Evolutionary conservation across 2,113 vertebrate genomes (phyloP), one percentile per base, ranked within the genome.

Genomic region (Nematolebias whitei): DNA sequence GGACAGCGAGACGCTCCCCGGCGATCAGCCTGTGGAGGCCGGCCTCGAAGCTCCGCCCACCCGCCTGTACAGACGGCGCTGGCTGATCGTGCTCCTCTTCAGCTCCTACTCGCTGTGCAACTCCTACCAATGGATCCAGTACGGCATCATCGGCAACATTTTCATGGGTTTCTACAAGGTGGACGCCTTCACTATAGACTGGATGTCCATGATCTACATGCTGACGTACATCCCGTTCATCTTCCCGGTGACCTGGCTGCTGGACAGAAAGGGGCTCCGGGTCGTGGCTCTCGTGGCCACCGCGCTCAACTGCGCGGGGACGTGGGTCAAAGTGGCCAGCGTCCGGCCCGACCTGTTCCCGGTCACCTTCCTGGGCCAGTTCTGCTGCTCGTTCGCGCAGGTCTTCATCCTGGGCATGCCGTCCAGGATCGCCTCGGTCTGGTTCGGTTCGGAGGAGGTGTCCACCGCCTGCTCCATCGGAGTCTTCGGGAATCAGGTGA

Each of bases 321-420:
- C 96, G 22, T 99, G 96, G 97, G 90, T 98, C 81, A 99, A 99
- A 79, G 89, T 96, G 67, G 93, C 90, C 78, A 99, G 98, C 82
- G 90, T 92, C 54, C 84, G 83, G 63, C 95, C 94, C 0, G 69
- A 94, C 62, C 95, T 98, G 58, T 99, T 97, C 79, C 70, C 92
- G 0, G 82, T 99, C 76, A 97, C 96, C 0, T 73, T 97, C 20
- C 68, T 95, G 62, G 97, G 96, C 0, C 98, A 99, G 93, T 86
- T 96, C 65, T 85, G 90, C 88, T 96, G 94, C 70, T 93, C 95
- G 0, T 5, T 92, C 6, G 95, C 96, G 0, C 98, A 99, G 85
- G 95, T 98, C 55, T 99, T 99, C 91, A 99, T 99, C 90, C 91
- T 99, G 56, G 97, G 98, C 32, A 96, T 99, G 94, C 98, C 97